Evolutionary conservation across 2,888 invertebrate species (phyloP).

Genomic region (Atherix ibis): DNA sequence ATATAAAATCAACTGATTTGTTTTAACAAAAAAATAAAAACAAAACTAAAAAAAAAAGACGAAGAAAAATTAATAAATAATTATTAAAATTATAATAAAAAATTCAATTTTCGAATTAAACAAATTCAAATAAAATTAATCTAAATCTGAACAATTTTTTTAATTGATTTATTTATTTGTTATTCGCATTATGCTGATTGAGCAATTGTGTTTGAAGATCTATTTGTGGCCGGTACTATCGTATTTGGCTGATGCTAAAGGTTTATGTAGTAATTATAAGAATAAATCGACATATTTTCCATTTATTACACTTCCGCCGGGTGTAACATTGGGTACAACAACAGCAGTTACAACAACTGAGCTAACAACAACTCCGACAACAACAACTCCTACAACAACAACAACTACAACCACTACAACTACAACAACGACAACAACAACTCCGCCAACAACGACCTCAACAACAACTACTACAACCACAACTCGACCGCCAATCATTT

Average conservation of each 20-base stretch:
- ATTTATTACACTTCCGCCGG: conserved; percentile 19
- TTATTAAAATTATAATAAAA: no score
- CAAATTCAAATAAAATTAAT: no score
- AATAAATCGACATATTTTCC: conserved; percentile 22
- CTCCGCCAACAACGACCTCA: conserved; percentile 1
- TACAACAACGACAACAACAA: conserved; percentile 4
- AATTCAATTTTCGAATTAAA: no score
- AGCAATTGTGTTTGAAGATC: conserved; percentile 27
- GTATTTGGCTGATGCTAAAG: conserved; percentile 28
- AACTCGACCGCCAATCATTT: neutral
- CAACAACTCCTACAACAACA: conserved; percentile 11
- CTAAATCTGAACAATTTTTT: no score
- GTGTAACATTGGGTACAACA: conserved; percentile 14
- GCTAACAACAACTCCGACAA: conserved; percentile 8
- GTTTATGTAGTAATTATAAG: conserved; percentile 21
- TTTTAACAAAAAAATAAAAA: no score
- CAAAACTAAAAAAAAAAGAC: no score
- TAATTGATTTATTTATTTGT: no score
- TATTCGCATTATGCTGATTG: conserved; percentile 25
- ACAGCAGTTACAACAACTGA: conserved; percentile 6
- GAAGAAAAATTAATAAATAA: no score
- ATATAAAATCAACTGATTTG: no score
- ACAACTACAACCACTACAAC: conserved; percentile 6
- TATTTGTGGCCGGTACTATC: conserved; percentile 29
- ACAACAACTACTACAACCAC: conserved; percentile 3